Base-by-base conservation (phyloP, 2,888 invertebrate genomes). In the Perizoma affinitatum region DNA sequence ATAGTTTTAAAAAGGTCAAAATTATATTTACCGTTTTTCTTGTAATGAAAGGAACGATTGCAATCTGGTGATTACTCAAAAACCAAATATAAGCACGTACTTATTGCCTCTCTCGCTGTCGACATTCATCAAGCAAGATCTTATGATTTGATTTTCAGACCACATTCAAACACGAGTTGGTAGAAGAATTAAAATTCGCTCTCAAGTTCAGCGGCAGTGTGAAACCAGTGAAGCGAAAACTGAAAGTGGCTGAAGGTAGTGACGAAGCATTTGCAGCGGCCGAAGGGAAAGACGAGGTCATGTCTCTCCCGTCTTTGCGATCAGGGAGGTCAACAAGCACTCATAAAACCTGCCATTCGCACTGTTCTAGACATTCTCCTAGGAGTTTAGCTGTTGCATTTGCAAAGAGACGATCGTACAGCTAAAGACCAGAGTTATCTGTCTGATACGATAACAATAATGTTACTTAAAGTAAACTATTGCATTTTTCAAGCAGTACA, bases 171-270 rank as follows among this genome's bases (percentile, higher is more conserved):
- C 88, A 92, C 60, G 94, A 94, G 73, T 71, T 95, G 7, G 77
- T 92, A 49, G 93, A 93, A 70, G 96, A 96, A 76, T 69, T 96
- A 42, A 94, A 93, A 72, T 96, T 96, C 74, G 93, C 94, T 4
- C 70, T 95, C 0, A 93, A 92, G 64, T 96, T 95, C 74, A 94
- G 93, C 63, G 94, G 94, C 4, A 93, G 93, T 48, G 90, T 94
- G 0, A 96, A 95, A 72, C 94, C 94, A 1, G 93, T 94, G 4
- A 87, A 88, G 49, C 86, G 92, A 33, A 83, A 83, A 4, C 73
- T 78, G 35, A 87, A 83, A 45, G 76, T 78, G 0, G 70, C 64
- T 0, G 87, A 84, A 0, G 84, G 82, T 4, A 84, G 84, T 44
- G 82, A 78, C n/a, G 88, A 90, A 67, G 79, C 80, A 0, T 65